Base-by-base conservation (phyloP, 2,888 invertebrate species). In the Mimumesa dahlbomi region DNA sequence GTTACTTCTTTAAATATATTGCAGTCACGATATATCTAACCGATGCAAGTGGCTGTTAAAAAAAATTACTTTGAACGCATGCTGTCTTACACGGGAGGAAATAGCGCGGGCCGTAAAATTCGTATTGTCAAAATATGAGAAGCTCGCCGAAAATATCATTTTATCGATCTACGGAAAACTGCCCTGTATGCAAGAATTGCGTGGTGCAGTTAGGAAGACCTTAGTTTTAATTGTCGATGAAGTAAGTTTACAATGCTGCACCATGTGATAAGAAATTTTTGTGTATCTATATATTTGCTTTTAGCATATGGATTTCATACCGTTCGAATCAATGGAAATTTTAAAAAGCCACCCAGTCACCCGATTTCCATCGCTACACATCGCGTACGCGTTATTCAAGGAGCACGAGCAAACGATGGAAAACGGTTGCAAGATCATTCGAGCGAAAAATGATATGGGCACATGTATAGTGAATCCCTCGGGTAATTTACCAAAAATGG, bases 261-360 rank as follows among this genome's bases (percentile, higher is more conserved):
- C 25, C 25, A 7, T 7, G 25, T 7, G 7, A 5, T 25, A 25
- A 25, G 25, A 7, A 7, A 7, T 25, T 5, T 25, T 5, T 25
- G 25, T 3, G 25, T 5, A 25, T 7, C 3, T 25, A 25, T 5
- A 25, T 5, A 3, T 25, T 25, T 25, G 7, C 68, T 88, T 90
- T 36, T 84, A 95, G 95, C 90, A 91, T 79, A 87, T 96, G 11
- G 95, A 96, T 89, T 91, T 92, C 57, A 91, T 96, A 63, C 95
- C 96, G 0, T 96, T 96, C 94, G 96, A 97, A 89, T 93, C 92
- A 71, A 90, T 96, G 59, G 92, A 93, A 0, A 89, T 93, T 11
- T 82, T 96, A 9, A 90, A 90, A 65, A 89, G 91, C n/a, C 93
- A 95, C 46, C 93, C 95, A 0, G 93, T 95, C 0, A 93, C 94